Evolutionary conservation across 1,140 invertebrate species (phyloP), one percentile per base, ranked within the genome.

Genomic region (Habropoda laboriosa): DNA sequence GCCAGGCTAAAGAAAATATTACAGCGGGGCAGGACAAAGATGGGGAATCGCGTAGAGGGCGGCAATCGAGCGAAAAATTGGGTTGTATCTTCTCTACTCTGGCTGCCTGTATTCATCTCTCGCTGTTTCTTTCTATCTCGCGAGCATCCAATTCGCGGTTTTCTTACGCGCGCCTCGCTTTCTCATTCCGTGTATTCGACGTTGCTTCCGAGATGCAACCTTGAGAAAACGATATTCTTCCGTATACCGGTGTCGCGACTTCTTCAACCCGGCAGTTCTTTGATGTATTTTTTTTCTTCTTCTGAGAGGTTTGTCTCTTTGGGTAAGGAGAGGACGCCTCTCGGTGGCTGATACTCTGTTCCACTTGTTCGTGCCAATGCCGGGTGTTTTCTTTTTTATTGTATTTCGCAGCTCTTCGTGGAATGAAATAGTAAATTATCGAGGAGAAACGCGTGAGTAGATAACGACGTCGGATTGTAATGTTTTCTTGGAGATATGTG

Each of bases 1-100:
- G 57, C 57, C 42, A 68, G 27, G 47, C 76, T 58, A 79, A 63
- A 74, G 79, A 47, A 64, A 72, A 70, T 55, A 74, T 83, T 75
- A 45, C 21, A 42, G 76, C 40, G 61, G 55, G 38, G 8, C 58
- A 58, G 77, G 18, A 55, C 27, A 35, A 45, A 60, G 60, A 63
- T 35, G 53, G 70, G 68, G 66, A 86, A 87, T 79, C 80, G 82
- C 74, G 77, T 61, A 79, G 68, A 53, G 78, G 71, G 35, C 47
- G 80, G 77, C 86, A 85, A 87, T 87, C 86, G 83, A 60, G 75
- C 72, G 85, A 83, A 85, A 87, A 87, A 87, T 87, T 87, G 83
- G 82, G 80, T 85, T 87, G 86, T 75, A 87, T 87, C 82, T 80
- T 71, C 79, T 45, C 79, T 63, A n/a, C n/a, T n/a, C 73, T 42